Evolutionary conservation across 1,140 invertebrate species (phyloP).

Genomic region (Zaprionus lachaisei): DNA sequence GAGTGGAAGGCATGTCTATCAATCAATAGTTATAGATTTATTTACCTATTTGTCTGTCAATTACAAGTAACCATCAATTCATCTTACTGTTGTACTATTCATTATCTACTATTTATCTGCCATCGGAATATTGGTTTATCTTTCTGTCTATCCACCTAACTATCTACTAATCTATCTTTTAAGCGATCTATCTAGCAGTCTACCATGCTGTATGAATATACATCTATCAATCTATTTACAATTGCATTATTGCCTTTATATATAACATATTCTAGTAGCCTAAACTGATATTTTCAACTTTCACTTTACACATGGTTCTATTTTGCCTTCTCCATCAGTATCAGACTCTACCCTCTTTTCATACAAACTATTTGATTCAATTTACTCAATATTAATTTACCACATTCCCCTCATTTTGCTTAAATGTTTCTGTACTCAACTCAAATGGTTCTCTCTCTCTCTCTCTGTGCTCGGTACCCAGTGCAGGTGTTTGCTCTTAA

Average conservation of each 20-base stretch:
- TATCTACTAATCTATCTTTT: neutral
- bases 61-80: no score
- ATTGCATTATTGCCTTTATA: no score
- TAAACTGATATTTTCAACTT: no score
- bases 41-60: no score
- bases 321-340: neutral
- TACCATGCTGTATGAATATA: neutral
- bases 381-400: neutral
- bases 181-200: neutral
- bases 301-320: no score
- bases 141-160: no score
- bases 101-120: neutral
- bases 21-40: no score
- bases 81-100: neutral
- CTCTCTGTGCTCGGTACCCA: neutral
- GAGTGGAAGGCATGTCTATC: no score
- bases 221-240: neutral
- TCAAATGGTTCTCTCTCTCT: neutral
- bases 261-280: neutral
- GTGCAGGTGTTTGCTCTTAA: slow-evolving; percentile 39
- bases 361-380: neutral
- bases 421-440: neutral
- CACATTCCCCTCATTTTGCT: neutral
- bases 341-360: neutral
- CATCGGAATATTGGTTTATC: neutral